Evolutionary conservation across 2,113 vertebrate genomes (phyloP).

Genomic region (Notechis scutatus): DNA sequence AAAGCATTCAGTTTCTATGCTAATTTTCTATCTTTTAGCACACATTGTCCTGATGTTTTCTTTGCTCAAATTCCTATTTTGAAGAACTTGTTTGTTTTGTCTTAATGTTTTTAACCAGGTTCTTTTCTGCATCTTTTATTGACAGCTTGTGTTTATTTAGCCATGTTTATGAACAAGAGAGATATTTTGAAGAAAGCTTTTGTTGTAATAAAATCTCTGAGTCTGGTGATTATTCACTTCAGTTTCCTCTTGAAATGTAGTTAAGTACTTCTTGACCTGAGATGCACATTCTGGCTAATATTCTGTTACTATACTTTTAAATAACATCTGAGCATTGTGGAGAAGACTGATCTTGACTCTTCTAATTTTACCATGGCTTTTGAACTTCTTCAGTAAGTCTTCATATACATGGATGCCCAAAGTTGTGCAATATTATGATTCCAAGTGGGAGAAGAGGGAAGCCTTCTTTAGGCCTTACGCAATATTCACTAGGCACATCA

Average conservation of each 20-base stretch:
- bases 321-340: not conserved
- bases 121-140: not conserved
- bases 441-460: not conserved
- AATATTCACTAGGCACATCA: not conserved
- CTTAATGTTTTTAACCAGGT: not conserved
- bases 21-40: not conserved
- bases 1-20: not conserved
- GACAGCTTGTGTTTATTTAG: not conserved
- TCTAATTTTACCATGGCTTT: not conserved
- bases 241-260: not conserved
- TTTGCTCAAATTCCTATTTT: not conserved
- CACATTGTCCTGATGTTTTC: not conserved
- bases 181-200: not conserved
- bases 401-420: not conserved
- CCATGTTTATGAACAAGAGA: not conserved
- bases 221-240: not conserved
- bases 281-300: not conserved
- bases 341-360: not conserved
- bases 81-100: not conserved
- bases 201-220: not conserved
- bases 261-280: not conserved
- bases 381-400: not conserved
- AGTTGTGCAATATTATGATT: not conserved
- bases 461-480: not conserved
- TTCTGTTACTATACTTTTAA: not conserved